phyloP scores from a whole-genome alignment of 2,797 vertebrate genomes.

The Syngnathus acus region DNA sequence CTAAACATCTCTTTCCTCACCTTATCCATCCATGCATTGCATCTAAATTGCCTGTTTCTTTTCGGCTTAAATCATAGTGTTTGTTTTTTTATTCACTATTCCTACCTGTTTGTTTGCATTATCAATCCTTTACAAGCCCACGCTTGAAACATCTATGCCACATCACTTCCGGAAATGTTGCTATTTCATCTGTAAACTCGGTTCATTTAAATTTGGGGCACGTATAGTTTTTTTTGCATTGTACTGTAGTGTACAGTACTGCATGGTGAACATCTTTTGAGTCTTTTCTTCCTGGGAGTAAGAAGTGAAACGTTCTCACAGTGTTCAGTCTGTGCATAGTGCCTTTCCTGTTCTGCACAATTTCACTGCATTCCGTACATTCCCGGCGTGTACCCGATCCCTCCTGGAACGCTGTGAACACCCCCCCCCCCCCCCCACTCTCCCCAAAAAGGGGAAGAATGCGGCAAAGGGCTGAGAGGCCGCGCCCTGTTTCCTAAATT shows the following conservation, averaged over 20 bases:
- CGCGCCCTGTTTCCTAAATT: slow-evolving; percentile 47
- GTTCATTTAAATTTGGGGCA: neutral
- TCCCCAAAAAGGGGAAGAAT: slow-evolving; percentile 34
- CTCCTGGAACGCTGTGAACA: slow-evolving; percentile 28
- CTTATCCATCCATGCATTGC: too few species aligned
- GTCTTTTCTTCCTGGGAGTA: slow-evolving; percentile 45
- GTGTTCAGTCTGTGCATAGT: slow-evolving; percentile 32
- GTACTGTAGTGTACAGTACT: neutral
- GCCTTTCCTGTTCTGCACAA: slow-evolving; percentile 37
- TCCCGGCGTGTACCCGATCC: slow-evolving; percentile 34
- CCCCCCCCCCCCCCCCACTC: neutral
- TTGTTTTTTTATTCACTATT: too few species aligned
- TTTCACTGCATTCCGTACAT: slow-evolving; percentile 58
- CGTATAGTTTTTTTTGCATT: neutral
- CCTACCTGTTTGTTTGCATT: neutral
- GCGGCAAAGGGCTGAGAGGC: slow-evolving; percentile 20
- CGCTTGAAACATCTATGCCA: neutral
- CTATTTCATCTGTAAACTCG: neutral
- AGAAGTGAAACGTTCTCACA: slow-evolving; percentile 45
- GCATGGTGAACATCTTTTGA: neutral
- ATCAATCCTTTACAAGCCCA: neutral
- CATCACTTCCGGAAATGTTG: neutral
- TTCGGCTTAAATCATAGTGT: too few species aligned
- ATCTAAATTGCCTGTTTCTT: too few species aligned
- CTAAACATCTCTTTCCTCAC: too few species aligned